These are phyloP conservation scores for Leptopterna dolabrata DNA, from an alignment of 2,888 invertebrate genomes.

Conservation along the genomic window DNA sequence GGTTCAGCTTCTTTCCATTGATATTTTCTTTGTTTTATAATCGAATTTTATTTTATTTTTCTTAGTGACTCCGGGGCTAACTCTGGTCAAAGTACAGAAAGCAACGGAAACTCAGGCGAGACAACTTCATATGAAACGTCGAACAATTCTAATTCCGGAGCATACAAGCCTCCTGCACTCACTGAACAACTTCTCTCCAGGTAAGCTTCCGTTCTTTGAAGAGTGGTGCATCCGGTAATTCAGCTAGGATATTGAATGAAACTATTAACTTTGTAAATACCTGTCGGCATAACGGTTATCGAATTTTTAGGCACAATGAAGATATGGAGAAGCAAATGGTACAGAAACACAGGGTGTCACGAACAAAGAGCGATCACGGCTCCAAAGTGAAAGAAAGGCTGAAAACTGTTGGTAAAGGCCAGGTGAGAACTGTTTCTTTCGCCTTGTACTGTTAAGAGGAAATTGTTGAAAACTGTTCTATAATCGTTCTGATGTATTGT, in stretches of 20 bases:
- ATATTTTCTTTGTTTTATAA: background rate
- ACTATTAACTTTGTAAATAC: background rate
- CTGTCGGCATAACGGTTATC: background rate
- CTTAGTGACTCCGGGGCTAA: conserved; percentile 68
- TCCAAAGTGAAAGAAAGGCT: conserved; percentile 66
- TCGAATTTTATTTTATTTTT: background rate
- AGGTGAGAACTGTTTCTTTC: conserved; percentile 59
- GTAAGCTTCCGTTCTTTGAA: conserved; percentile 64
- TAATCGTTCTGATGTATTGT: background rate
- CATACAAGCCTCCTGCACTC: conserved; percentile 70
- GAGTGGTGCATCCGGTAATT: too few relatives aligned
- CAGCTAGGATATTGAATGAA: background rate
- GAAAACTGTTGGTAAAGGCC: conserved; percentile 68
- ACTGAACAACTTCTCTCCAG: conserved; percentile 73
- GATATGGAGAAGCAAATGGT: conserved; percentile 85
- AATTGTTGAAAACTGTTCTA: background rate
- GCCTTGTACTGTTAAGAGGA: background rate
- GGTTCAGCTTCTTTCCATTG: too few relatives aligned
- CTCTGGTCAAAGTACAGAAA: conserved; percentile 59
- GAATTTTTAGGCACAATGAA: conserved; percentile 76
- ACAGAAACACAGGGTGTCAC: conserved; percentile 76
- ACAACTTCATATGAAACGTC: conserved; percentile 71
- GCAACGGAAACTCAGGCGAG: conserved; percentile 74
- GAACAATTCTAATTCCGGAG: conserved; percentile 69
- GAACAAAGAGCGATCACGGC: conserved; percentile 69